phyloP scores from a whole-genome alignment of 2,797 vertebrate genomes.

The Smutsia temminckii region DNA sequence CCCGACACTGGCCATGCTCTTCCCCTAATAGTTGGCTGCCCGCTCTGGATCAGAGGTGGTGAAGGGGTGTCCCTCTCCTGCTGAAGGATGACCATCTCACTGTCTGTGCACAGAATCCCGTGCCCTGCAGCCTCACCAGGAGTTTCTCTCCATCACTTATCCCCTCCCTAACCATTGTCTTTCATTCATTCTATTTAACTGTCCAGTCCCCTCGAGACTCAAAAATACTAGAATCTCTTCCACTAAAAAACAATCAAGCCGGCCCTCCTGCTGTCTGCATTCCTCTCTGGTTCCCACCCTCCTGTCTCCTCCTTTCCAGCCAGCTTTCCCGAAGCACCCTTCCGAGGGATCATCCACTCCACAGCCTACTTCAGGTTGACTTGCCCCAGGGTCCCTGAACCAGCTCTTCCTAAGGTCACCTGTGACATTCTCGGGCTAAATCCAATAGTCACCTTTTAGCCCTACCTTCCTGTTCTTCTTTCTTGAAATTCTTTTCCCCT shows the following conservation, averaged over 20 bases:
- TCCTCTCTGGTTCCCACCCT: background rate
- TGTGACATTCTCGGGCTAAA: background rate
- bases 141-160: background rate
- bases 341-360: background rate
- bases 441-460: background rate
- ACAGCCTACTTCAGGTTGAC: background rate
- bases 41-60: background rate
- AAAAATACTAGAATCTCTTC: background rate
- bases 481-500: background rate
- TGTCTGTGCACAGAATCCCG: background rate
- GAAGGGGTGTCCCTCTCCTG: background rate
- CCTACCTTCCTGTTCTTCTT: background rate
- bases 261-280: rapidly evolving
- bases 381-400: background rate
- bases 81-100: background rate
- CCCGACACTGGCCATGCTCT: background rate
- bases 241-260: background rate
- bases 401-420: background rate
- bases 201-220: background rate
- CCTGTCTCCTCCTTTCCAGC: background rate
- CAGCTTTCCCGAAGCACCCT: background rate
- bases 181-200: background rate
- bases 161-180: background rate
- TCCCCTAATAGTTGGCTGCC: background rate
- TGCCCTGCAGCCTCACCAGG: background rate